Evolutionary conservation across 2,113 vertebrate genomes (phyloP), one percentile per base, ranked within the genome.

Genomic region (Bucco capensis): DNA sequence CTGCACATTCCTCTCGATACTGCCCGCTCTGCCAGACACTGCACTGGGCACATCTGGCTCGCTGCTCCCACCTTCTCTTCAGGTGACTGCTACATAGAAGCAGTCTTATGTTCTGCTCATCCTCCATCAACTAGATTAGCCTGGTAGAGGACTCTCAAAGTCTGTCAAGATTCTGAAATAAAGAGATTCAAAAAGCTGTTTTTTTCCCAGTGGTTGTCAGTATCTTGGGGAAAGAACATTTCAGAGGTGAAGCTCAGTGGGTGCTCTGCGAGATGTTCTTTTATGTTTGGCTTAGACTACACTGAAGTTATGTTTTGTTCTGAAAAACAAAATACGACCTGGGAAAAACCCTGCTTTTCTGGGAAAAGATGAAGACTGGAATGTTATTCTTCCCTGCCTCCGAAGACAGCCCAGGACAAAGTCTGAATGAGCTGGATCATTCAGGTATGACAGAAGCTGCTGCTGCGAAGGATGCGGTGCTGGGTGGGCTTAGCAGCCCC

Each of bases 341-440:
- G 42, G 35, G 35, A 74, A 79, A 81, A 38, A 3, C 0, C 4
- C 21, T 22, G 2, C 62, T 62, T 15, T 44, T 79, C 47, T 66
- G 71, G 38, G 67, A 80, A 73, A 70, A 87, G 42, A 49, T 38
- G 86, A 96, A 93, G 89, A 92, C 79, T 80, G 84, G 46, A 90
- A 28, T 2, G 0, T 87, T 73, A 31, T 31, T 86, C 47, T 79
- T 86, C 67, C 35, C 83, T 67, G 28, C 65, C 44, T 76, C 27
- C 1, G 64, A 79, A 83, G 60, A 84, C 62, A 40, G 42, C 37
- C 18, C 24, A 69, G 2, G 92, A 30, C 65, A 13, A 83, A 76
- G 69, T 60, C 93, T 86, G 77, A 90, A 81, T 85, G 90, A 80
- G 44, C 22, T 70, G 74, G 80, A 69, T 95, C 79, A 79, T 95